A percentile compares a stretch with the other conserved stretches of the same genome.
Evolutionary conservation across 64 coral and sea anemone species (phyloP).

Genomic region (Orbicella faveolata): DNA sequence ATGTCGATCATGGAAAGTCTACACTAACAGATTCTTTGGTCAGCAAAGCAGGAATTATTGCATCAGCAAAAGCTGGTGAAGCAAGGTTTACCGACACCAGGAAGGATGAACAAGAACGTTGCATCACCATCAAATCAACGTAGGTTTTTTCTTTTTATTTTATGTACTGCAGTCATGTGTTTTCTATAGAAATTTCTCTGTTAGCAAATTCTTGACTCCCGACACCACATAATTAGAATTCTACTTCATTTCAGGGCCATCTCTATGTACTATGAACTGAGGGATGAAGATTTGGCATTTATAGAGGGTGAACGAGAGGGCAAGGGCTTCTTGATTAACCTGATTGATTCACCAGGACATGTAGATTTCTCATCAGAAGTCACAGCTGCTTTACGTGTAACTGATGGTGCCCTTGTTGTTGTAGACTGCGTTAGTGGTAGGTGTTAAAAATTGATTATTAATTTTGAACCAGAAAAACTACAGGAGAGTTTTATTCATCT

Average conservation of each 20-base stretch:
- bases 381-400: conserved; percentile 94
- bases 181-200: no score
- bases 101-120: conserved; percentile 96
- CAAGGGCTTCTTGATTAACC: conserved; percentile 87
- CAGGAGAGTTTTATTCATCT: no score
- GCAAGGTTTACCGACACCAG: conserved; percentile 94
- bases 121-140: conserved; percentile 99
- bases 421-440: conserved; percentile 96
- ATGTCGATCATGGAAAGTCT: conserved; percentile 98
- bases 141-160: conserved; percentile 42
- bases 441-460: background rate
- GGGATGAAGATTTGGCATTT: conserved; percentile 52
- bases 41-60: conserved; percentile 97
- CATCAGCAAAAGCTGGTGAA: conserved; percentile 83
- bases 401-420: conserved; percentile 94
- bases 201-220: background rate
- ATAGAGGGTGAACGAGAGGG: conserved; percentile 57
- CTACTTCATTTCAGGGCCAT: conserved; percentile 65
- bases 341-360: conserved; percentile 96
- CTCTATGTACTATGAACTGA: conserved; percentile 93
- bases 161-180: background rate
- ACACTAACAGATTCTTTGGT: conserved; percentile 95
- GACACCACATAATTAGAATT: background rate
- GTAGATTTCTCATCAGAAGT: conserved; percentile 99
- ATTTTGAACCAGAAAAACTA: background rate